Conservation (phyloP, 2,113 vertebrate species). For the Otis tarda region DNA sequence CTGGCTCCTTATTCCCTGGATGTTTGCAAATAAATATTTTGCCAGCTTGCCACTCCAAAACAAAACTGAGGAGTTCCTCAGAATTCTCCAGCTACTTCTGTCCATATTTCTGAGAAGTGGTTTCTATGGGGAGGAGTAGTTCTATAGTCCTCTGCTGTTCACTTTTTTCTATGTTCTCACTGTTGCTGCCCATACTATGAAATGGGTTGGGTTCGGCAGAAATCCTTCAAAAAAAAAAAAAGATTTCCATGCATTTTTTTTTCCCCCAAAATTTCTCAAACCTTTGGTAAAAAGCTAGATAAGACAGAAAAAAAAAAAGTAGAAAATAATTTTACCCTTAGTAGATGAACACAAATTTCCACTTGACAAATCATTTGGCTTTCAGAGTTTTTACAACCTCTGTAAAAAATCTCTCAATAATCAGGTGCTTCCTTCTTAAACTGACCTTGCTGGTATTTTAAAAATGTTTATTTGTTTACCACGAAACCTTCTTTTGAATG, state of each 20-base stretch:
- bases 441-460: background rate
- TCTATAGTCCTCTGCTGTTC: background rate
- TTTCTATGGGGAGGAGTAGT: background rate
- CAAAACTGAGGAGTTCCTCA: background rate
- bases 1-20: background rate
- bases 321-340: background rate
- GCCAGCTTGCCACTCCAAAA: background rate
- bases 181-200: background rate
- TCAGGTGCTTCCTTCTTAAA: background rate
- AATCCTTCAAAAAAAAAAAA: background rate
- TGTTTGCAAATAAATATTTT: background rate
- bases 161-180: background rate
- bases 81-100: background rate
- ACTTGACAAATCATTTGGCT: background rate
- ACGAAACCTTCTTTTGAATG: background rate
- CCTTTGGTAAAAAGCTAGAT: background rate
- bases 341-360: background rate
- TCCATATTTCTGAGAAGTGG: background rate
- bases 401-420: background rate
- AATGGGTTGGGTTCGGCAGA: background rate
- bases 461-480: background rate
- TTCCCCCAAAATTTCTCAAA: background rate
- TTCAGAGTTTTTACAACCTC: background rate
- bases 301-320: background rate
- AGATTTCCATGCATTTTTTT: background rate